These are phyloP conservation scores for Mugil cephalus DNA, from an alignment of 2,113 vertebrate genomes.

Conservation along the genomic window DNA sequence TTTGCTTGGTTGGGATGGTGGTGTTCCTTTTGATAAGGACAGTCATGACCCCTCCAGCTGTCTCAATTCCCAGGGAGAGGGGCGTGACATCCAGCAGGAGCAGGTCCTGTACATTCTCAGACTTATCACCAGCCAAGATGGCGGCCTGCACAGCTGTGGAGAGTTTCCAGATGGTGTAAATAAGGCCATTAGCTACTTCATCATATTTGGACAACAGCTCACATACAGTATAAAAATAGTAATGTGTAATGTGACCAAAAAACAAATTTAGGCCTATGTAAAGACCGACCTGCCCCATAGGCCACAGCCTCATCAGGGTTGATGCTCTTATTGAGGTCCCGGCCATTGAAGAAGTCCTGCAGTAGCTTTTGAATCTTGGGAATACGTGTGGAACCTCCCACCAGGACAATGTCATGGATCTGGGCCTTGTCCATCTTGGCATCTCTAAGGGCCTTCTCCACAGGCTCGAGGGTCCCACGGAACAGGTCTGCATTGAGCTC, in stretches of 20 bases:
- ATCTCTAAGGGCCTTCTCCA: conserved; percentile 91
- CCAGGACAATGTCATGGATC: conserved; percentile 92
- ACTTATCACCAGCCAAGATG: conserved; percentile 92
- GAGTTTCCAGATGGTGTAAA: conserved; percentile 33
- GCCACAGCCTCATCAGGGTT: conserved; percentile 94
- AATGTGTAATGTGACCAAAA: not conserved
- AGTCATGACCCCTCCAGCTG: conserved; percentile 93
- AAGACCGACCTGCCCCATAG: conserved; percentile 87
- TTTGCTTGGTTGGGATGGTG: conserved; percentile 95
- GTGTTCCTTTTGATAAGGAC: conserved; percentile 94
- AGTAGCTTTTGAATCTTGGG: conserved; percentile 93
- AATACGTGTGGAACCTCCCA: conserved; percentile 94
- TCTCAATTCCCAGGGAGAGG: conserved; percentile 91
- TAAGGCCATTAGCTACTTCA: not conserved
- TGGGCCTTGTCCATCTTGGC: conserved; percentile 92
- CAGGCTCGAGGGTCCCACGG: conserved; percentile 91
- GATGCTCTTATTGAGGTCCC: conserved; percentile 94
- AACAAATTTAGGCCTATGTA: not conserved
- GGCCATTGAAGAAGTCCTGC: conserved; percentile 92
- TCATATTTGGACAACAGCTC: not conserved
- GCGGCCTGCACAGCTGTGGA: conserved; percentile 91
- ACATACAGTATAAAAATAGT: not conserved
- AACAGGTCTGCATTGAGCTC: conserved; percentile 93
- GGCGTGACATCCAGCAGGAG: conserved; percentile 92
- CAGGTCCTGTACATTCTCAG: conserved; percentile 95